Evolutionary conservation across 2,888 invertebrate species (phyloP).

Genomic region (Meteorus cinctellus): DNA sequence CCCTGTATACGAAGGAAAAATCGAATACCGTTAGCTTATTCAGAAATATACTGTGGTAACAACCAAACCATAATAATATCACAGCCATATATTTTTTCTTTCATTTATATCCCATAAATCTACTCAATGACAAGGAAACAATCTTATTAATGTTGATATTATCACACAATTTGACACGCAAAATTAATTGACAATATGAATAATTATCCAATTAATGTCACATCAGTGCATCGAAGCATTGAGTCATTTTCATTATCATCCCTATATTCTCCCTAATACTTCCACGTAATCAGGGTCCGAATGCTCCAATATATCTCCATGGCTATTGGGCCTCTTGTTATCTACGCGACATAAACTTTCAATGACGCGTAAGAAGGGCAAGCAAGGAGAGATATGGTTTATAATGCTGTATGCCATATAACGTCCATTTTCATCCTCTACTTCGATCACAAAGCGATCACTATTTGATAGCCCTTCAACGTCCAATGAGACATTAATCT

Average conservation of each 20-base stretch:
- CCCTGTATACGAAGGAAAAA: not conserved
- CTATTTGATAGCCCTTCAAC: constrained; percentile 27
- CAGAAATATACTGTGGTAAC: too few relatives aligned
- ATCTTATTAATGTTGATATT: too few relatives aligned
- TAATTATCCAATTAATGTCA: not conserved
- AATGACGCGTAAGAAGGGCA: constrained; percentile 17
- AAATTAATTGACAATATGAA: not conserved
- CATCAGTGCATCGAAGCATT: not conserved
- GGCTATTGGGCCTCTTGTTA: not conserved
- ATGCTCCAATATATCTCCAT: not conserved
- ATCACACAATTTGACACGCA: not conserved
- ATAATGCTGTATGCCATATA: not conserved
- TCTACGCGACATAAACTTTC: not conserved
- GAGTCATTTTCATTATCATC: not conserved
- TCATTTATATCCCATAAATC: too few relatives aligned
- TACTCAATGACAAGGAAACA: too few relatives aligned
- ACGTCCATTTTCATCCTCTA: not conserved
- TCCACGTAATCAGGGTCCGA: not conserved
- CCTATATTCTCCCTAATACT: not conserved
- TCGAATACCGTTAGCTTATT: too few relatives aligned
- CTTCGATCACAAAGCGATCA: constrained; percentile 6
- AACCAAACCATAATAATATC: too few relatives aligned
- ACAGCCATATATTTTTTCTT: too few relatives aligned
- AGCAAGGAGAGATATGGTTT: not conserved
- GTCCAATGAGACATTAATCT: constrained; percentile 18